Base-by-base conservation (phyloP, 30 jellyfish, hydroid and myxozoan genomes). In the Hydractinia echinata region DNA sequence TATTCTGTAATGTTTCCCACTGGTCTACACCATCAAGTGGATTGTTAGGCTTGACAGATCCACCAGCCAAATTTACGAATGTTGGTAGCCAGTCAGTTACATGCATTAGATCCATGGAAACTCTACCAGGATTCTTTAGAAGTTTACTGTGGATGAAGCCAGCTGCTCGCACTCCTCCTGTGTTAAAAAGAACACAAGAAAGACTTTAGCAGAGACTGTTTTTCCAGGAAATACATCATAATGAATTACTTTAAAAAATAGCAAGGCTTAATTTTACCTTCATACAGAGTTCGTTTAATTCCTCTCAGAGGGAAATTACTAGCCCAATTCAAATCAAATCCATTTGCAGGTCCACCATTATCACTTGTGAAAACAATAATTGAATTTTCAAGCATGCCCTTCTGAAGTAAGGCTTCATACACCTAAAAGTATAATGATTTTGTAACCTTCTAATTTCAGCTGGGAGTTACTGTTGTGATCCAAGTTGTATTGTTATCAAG, bases 341-440 rank as follows among this genome's bases (percentile, higher is more conserved):
- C 98, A 83, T 86, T 86, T 10, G 98, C 95, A 54, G 98, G 98
- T 7, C 98, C 98, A 15, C 98, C 98, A 69, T 92, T 92, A 55
- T 92, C 98, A 14, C 96, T 92, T 51, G 98, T 86, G 70, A 92
- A 92, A 69, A 92, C 88, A 58, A 92, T 86, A 0, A 92, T 69
- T 5, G 98, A 83, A 68, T 92, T 92, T 71, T 83, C 95, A 50
- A 83, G 66, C 72, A 92, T 92, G 21, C 96, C 96, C 50, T 84
- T 74, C n/a, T 85, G 83, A 55, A 54, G 73, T n/a, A 91, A 54
- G 5, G 97, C 94, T 49, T 86, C 95, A 61, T 91, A 81, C 13
- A 91, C 77, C 97, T 91, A 69, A 7, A 4, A 64, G 39, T 8
- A 64, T n/a, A 64, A n/a, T 80, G 1, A 79, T 19, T 79, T 13